phyloP scores from a whole-genome alignment of 23 tunicate species.

The Styela clava region DNA sequence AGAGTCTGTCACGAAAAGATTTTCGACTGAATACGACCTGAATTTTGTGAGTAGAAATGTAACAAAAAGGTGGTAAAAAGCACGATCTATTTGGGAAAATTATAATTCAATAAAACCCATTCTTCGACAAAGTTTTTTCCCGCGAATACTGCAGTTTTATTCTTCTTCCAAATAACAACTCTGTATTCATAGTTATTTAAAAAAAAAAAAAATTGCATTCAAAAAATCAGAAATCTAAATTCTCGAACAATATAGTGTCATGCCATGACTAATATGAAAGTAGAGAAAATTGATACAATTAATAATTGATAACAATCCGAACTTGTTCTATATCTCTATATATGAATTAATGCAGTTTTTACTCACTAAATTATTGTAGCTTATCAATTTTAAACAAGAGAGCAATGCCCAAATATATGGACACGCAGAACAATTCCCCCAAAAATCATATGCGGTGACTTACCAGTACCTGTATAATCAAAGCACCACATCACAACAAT shows the following conservation, averaged over 20 bases:
- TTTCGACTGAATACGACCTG: constrained; percentile 51
- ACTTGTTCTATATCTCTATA: background rate
- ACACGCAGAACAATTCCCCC: too few relatives aligned
- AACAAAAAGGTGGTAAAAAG: background rate
- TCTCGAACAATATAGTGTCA: background rate
- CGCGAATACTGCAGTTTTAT: too few relatives aligned
- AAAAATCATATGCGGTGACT: too few relatives aligned
- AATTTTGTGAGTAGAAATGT: constrained; percentile 26
- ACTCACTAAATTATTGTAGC: constrained; percentile 16
- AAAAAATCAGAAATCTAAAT: background rate
- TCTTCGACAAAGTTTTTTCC: too few relatives aligned
- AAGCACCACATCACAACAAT: too few relatives aligned
- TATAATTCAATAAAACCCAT: background rate
- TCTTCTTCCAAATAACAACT: too few relatives aligned
- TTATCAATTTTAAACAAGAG: constrained; percentile 29
- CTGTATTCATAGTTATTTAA: background rate
- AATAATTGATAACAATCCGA: background rate
- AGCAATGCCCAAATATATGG: too few relatives aligned
- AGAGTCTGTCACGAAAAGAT: constrained; percentile 17
- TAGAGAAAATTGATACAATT: background rate
- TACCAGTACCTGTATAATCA: too few relatives aligned
- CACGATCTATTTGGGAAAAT: background rate
- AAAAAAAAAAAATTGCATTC: too few relatives aligned
- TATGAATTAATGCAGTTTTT: too few relatives aligned
- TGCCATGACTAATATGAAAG: background rate